Evolutionary conservation across 2,113 vertebrate species (phyloP).

Genomic region (Pogona vitticeps): DNA sequence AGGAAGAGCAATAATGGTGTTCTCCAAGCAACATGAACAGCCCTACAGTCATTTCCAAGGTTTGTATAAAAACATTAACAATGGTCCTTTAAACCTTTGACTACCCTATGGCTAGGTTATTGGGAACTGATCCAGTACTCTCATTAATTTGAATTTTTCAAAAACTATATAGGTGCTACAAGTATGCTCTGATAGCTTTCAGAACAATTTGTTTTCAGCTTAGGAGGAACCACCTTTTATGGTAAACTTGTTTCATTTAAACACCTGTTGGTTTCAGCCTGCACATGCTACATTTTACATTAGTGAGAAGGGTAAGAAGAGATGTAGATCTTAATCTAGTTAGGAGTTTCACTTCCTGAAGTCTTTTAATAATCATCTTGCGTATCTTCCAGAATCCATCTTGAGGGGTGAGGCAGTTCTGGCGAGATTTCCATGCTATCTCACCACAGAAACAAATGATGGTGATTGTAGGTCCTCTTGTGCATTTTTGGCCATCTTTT

Average conservation of each 20-base stretch:
- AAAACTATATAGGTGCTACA: neutral
- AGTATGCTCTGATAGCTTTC: neutral
- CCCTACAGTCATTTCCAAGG: neutral
- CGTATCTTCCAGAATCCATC: neutral
- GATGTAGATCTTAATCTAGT: neutral
- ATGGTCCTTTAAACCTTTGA: neutral
- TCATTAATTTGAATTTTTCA: neutral
- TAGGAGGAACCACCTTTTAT: neutral
- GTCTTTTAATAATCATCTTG: neutral
- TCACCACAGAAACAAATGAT: no score
- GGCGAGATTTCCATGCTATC: no score
- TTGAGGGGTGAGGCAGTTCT: no score
- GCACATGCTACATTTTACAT: neutral
- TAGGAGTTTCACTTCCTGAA: neutral
- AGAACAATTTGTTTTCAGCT: neutral
- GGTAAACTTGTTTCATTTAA: neutral
- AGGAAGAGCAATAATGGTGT: neutral
- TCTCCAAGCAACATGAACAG: neutral
- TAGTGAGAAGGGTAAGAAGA: neutral
- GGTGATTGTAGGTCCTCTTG: no score
- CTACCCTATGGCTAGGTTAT: neutral
- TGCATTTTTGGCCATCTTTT: no score
- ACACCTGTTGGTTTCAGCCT: constrained; percentile 18
- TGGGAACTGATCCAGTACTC: neutral
- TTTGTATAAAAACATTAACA: neutral